Conservation (phyloP, 2,113 vertebrate genomes). For the Pao palembangensis region DNA sequence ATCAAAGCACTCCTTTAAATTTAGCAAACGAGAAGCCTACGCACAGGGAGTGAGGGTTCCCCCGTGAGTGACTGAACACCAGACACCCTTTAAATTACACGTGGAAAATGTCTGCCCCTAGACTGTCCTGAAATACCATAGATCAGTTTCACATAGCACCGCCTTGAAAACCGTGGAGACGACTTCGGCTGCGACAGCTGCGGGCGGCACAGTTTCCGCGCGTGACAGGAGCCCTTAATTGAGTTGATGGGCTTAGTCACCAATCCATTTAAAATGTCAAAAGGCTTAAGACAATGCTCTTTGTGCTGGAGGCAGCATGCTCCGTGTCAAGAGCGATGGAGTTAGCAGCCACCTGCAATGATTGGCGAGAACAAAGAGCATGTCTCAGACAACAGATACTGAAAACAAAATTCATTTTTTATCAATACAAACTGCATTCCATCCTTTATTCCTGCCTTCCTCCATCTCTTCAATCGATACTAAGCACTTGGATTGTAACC, state of each 20-base stretch:
- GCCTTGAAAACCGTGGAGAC: slow-evolving; percentile 24
- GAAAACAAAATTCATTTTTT: neutral
- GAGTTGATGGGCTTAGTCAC: slow-evolving; percentile 41
- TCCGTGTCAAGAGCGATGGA: neutral
- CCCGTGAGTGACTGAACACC: slow-evolving; percentile 27
- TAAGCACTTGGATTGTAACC: no score
- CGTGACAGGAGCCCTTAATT: slow-evolving; percentile 37
- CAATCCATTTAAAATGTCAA: slow-evolving; percentile 64
- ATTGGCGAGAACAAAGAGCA: slow-evolving; percentile 5
- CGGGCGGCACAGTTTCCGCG: slow-evolving; percentile 24
- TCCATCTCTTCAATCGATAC: no score
- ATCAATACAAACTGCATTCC: neutral
- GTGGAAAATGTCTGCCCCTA: slow-evolving; percentile 46
- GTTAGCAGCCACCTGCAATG: slow-evolving; percentile 7
- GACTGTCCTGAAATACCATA: slow-evolving; percentile 40
- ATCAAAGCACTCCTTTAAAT: slow-evolving; percentile 36
- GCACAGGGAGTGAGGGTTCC: slow-evolving; percentile 19
- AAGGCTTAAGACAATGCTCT: slow-evolving; percentile 39
- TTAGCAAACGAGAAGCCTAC: slow-evolving; percentile 18
- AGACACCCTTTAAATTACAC: slow-evolving; percentile 32
- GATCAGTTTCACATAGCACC: slow-evolving; percentile 46
- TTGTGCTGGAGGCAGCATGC: neutral
- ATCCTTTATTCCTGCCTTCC: no score
- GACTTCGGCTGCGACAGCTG: slow-evolving; percentile 37
- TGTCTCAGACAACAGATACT: neutral